phyloP scores from a whole-genome alignment of 2,888 invertebrate species.

The Unio pictorum region DNA sequence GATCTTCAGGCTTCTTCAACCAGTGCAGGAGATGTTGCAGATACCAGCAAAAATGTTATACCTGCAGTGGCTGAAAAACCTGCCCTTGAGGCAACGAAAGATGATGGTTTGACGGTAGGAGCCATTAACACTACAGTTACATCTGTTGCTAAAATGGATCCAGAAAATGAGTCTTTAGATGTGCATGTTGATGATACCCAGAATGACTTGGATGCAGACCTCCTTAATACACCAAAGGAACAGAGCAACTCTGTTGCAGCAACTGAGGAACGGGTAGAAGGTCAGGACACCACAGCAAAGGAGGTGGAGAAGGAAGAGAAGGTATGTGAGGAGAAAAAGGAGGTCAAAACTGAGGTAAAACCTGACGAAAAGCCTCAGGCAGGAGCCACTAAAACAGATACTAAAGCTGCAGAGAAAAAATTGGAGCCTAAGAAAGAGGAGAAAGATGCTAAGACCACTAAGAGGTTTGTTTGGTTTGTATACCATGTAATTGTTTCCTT shows the following conservation, averaged over 20 bases:
- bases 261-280: slow-evolving; percentile 38
- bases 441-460: slow-evolving; percentile 33
- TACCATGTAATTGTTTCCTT: slow-evolving; percentile 8
- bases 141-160: slow-evolving; percentile 28
- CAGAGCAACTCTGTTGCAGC: slow-evolving; percentile 19
- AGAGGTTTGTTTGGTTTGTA: slow-evolving; percentile 61
- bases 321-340: slow-evolving; percentile 18
- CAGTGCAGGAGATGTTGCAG: not conserved
- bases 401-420: slow-evolving; percentile 8
- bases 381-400: slow-evolving; percentile 1
- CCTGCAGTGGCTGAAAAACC: not conserved
- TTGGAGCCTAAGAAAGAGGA: slow-evolving; percentile 16
- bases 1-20: slow-evolving; percentile 6
- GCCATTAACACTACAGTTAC: slow-evolving; percentile 57
- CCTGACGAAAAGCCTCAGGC: slow-evolving; percentile 20
- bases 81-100: slow-evolving; percentile 14
- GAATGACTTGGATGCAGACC: slow-evolving; percentile 70
- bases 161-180: slow-evolving; percentile 69
- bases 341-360: slow-evolving; percentile 18
- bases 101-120: slow-evolving; percentile 53
- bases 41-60: slow-evolving; percentile 2
- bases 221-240: slow-evolving; percentile 36
- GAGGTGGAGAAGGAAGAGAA: slow-evolving; percentile 55
- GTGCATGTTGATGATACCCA: slow-evolving; percentile 71
- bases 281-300: slow-evolving; percentile 45